Percentiles rank a stretch among this genome's conserved stretches.
phyloP scores from a whole-genome alignment of 2,113 vertebrate genomes.

The Telmatochromis bifrenatus region DNA sequence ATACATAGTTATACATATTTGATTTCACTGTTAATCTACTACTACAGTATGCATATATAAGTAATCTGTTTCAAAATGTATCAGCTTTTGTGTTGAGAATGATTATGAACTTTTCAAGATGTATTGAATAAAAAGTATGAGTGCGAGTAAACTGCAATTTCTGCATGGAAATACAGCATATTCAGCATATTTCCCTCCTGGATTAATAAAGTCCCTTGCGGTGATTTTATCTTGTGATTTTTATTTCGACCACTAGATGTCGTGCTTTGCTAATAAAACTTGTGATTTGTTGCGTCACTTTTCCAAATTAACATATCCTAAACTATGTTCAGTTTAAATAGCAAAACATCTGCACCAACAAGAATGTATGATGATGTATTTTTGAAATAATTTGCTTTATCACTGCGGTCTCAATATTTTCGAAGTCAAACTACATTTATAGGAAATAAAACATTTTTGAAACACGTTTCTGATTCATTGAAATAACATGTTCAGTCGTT shows the following conservation, averaged over 20 bases:
- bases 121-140: background rate
- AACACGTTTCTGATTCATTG: background rate
- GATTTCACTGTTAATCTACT: background rate
- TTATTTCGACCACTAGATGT: conserved; percentile 35
- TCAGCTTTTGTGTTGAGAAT: background rate
- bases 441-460: background rate
- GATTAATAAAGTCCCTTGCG: background rate
- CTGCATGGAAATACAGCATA: background rate
- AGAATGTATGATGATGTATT: background rate
- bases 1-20: background rate
- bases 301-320: background rate
- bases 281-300: background rate
- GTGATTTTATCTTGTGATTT: background rate
- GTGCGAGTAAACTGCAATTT: background rate
- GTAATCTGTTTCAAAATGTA: background rate
- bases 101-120: background rate
- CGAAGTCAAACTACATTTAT: background rate
- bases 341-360: background rate
- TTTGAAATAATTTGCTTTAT: background rate
- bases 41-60: background rate
- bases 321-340: background rate
- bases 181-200: background rate
- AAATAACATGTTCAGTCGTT: rapidly evolving
- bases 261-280: background rate
- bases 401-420: background rate